A percentile compares a stretch with the other conserved stretches of the same genome.
Conservation (phyloP, 2,797 vertebrate genomes). For the Pipistrellus nathusii region DNA sequence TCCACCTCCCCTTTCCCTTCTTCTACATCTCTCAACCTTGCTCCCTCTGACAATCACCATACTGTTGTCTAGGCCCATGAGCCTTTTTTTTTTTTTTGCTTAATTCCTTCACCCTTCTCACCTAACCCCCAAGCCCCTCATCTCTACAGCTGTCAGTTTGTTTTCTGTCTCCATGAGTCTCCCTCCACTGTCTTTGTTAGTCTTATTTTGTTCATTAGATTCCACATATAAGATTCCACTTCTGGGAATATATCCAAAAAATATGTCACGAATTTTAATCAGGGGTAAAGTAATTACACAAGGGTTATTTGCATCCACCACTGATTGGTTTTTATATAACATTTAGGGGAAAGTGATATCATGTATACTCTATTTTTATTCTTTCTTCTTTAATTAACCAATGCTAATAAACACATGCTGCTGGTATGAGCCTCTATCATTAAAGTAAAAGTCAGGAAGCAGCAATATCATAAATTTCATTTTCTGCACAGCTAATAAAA, state of each 20-base stretch:
- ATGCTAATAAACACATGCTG: neutral
- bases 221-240: neutral
- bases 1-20: neutral
- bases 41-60: neutral
- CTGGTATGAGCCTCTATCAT: neutral
- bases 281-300: neutral
- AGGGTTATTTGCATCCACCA: neutral
- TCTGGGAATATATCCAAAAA: neutral
- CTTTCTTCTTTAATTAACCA: constrained; percentile 11
- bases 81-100: neutral
- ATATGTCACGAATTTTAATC: neutral
- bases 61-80: neutral
- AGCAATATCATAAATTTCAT: neutral
- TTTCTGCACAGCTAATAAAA: constrained; percentile 13
- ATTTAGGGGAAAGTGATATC: neutral
- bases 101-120: neutral
- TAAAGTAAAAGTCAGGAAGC: constrained; percentile 30
- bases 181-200: neutral
- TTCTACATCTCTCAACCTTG: neutral
- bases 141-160: neutral
- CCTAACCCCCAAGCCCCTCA: neutral
- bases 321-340: neutral
- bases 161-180: neutral
- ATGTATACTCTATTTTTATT: neutral
- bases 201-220: neutral